These are phyloP conservation scores for Microtus pennsylvanicus DNA, from an alignment of 2,113 vertebrate species.

Conservation along the genomic window DNA sequence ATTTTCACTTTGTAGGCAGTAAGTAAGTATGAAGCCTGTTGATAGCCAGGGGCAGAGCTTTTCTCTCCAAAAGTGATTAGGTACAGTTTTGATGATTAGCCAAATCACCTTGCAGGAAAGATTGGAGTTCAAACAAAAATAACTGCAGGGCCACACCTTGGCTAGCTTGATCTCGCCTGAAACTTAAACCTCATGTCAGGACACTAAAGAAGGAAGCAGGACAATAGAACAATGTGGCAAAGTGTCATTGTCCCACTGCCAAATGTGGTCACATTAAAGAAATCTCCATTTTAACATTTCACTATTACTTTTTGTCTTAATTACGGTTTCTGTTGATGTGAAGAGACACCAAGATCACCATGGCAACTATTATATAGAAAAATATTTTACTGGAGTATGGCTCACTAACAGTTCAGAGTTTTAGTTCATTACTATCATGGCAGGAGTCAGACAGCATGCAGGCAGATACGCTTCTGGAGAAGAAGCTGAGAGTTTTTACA, in stretches of 20 bases:
- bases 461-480: no score
- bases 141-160: background rate
- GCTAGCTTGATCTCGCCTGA: background rate
- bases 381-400: no score
- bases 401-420: no score
- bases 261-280: background rate
- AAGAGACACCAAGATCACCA: background rate
- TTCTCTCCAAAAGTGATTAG: background rate
- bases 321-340: background rate
- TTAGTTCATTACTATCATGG: no score
- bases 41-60: background rate
- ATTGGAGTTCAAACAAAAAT: background rate
- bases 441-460: no score
- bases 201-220: background rate
- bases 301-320: background rate
- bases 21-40: background rate
- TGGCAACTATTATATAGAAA: no score
- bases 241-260: background rate
- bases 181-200: background rate
- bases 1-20: background rate
- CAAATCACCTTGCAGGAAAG: background rate
- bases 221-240: no score
- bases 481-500: no score
- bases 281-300: background rate
- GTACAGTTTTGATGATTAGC: background rate